Evolutionary conservation across 2,888 invertebrate species (phyloP).

Genomic region (Cylloceria caligata): DNA sequence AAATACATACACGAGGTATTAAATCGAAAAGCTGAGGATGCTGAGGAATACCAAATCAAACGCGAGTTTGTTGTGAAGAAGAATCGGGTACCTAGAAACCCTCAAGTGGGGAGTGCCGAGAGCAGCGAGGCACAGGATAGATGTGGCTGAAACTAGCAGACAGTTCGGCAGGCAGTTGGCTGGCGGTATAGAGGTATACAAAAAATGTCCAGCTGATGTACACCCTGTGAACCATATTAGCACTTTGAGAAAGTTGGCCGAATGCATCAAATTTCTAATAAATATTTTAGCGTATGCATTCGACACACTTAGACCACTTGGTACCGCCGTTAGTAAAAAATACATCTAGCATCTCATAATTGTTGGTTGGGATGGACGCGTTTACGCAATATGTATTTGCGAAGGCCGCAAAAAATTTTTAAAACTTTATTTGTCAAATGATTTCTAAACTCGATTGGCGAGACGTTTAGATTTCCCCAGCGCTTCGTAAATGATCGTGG

Average conservation of each 20-base stretch:
- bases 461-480: constrained; percentile 14
- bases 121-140: constrained; percentile 1
- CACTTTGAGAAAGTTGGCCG: constrained; percentile 5
- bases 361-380: constrained; percentile 18
- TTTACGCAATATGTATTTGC: constrained; percentile 50
- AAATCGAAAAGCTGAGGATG: constrained; percentile 27
- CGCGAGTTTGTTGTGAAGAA: constrained; percentile 44
- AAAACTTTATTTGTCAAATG: constrained; percentile 7
- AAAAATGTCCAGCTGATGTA: constrained; percentile 5
- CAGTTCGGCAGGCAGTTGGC: constrained; percentile 1
- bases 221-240: too few relatives aligned
- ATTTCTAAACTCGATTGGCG: background rate
- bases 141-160: too few relatives aligned
- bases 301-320: constrained; percentile 43
- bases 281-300: background rate
- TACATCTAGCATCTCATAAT: background rate
- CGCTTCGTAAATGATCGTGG: constrained; percentile 28
- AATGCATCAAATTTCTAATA: constrained; percentile 19
- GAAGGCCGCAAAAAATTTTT: constrained; percentile 1
- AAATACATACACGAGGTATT: constrained; percentile 60
- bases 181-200: constrained; percentile 53
- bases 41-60: constrained; percentile 32
- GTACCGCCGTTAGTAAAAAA: constrained; percentile 53
- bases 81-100: constrained; percentile 43
- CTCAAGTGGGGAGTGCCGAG: constrained; percentile 53